phyloP scores from a whole-genome alignment of 2,888 invertebrate species.

The Harpalus rubripes region DNA sequence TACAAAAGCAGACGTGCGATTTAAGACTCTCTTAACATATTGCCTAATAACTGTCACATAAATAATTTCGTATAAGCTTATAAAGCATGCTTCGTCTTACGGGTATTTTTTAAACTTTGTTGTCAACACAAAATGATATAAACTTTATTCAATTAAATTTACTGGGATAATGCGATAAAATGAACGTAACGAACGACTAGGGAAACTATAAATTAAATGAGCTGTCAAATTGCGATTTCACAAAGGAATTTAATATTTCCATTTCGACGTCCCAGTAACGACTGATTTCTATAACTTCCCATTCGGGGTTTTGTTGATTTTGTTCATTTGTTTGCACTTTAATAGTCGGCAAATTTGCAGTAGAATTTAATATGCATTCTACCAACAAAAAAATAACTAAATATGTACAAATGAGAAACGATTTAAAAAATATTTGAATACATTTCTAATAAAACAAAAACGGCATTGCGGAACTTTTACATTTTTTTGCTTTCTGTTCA shows the following conservation, averaged over 20 bases:
- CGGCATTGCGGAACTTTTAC: background rate
- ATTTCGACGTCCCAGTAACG: constrained; percentile 15
- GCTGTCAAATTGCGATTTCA: constrained; percentile 32
- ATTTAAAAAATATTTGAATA: background rate
- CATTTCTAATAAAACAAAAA: too few relatives aligned
- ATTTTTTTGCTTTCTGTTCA: constrained; percentile 7
- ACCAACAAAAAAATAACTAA: background rate
- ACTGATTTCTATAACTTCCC: constrained; percentile 25
- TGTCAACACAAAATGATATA: constrained; percentile 49
- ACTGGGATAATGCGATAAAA: constrained; percentile 43
- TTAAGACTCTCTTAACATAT: constrained; percentile 54
- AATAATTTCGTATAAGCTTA: constrained; percentile 54
- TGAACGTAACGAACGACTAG: constrained; percentile 21
- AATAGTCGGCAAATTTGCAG: background rate
- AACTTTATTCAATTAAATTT: constrained; percentile 54
- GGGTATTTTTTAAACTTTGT: constrained; percentile 50
- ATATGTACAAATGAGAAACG: background rate
- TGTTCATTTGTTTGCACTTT: constrained; percentile 17
- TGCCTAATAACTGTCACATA: constrained; percentile 59
- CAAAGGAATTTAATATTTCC: constrained; percentile 42
- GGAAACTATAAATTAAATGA: constrained; percentile 52
- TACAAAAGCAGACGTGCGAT: constrained; percentile 53
- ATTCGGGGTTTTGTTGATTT: constrained; percentile 10
- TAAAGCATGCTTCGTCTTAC: constrained; percentile 44
- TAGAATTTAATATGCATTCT: background rate